Percentiles rank a stretch among this genome's conserved stretches.
phyloP scores from a whole-genome alignment of 2,113 vertebrate species.

The Rostratula benghalensis region DNA sequence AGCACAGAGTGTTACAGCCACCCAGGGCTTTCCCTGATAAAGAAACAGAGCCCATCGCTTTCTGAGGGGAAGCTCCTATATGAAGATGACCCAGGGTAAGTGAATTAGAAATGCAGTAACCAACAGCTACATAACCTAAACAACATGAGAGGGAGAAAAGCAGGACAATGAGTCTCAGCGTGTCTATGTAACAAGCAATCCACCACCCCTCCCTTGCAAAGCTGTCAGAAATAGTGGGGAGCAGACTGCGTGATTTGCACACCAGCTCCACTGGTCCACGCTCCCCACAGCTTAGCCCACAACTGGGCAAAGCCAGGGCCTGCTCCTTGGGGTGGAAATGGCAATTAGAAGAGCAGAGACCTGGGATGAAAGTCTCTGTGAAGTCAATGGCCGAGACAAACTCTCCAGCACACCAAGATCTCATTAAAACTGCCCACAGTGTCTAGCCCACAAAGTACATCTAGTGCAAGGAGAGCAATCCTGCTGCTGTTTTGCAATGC shows the following conservation, averaged over 20 bases:
- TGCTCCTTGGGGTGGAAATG: background rate
- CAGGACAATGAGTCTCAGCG: background rate
- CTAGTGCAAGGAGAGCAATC: conserved; percentile 8
- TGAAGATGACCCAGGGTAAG: background rate
- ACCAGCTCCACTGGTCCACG: background rate
- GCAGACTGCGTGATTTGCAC: background rate
- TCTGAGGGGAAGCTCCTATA: background rate
- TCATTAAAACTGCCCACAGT: conserved; percentile 33
- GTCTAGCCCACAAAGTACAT: conserved; percentile 59
- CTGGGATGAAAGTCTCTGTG: background rate
- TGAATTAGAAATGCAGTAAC: background rate
- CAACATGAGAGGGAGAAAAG: background rate
- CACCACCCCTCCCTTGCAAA: background rate
- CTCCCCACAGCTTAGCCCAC: background rate
- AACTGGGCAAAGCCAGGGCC: background rate
- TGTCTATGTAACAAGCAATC: background rate
- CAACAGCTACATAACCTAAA: background rate
- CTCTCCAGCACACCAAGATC: conserved; percentile 9
- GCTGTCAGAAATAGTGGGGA: background rate
- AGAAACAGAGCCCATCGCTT: background rate
- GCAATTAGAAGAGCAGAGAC: background rate
- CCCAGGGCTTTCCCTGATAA: background rate
- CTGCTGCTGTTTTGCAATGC: conserved; percentile 51
- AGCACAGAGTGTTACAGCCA: background rate
- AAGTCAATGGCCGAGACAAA: background rate